phyloP scores from a whole-genome alignment of 2,888 invertebrate species.

The Octonoba sinensis region DNA sequence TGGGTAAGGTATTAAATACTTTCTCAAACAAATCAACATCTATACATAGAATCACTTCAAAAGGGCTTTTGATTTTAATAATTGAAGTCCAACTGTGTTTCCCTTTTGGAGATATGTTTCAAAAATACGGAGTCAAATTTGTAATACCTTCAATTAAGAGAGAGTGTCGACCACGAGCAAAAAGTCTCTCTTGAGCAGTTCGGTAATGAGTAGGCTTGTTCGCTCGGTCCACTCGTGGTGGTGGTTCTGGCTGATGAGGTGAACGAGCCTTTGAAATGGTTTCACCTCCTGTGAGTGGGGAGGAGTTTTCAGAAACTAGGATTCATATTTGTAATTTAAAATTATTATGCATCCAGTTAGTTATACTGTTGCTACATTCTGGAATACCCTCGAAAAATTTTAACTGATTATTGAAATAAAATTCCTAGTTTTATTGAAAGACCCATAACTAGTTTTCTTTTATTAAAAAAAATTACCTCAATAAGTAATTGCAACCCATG shows the following conservation, averaged over 20 bases:
- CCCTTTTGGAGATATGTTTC: neutral
- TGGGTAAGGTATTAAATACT: slow-evolving; percentile 14
- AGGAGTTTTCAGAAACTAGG: neutral
- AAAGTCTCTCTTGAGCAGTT: slow-evolving; percentile 66
- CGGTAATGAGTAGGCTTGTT: slow-evolving; percentile 77
- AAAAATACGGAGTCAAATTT: neutral
- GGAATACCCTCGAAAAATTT: too few relatives aligned
- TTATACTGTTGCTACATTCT: too few relatives aligned
- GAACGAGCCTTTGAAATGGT: slow-evolving; percentile 32
- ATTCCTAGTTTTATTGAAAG: too few relatives aligned
- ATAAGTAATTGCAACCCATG: too few relatives aligned
- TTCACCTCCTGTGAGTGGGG: slow-evolving; percentile 29
- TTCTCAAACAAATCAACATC: neutral
- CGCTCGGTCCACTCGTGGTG: slow-evolving; percentile 85
- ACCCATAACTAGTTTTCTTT: too few relatives aligned
- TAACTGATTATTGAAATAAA: too few relatives aligned
- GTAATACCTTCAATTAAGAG: slow-evolving; percentile 58
- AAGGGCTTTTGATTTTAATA: neutral
- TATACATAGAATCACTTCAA: neutral
- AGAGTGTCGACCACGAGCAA: slow-evolving; percentile 64
- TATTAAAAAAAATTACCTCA: too few relatives aligned
- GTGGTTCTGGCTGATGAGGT: slow-evolving; percentile 77
- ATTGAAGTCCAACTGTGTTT: neutral
- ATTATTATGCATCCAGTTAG: too few relatives aligned
- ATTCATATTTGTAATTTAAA: too few relatives aligned